Evolutionary conservation across 2,797 vertebrate species (phyloP).

Genomic region (Peromyscus eremicus): DNA sequence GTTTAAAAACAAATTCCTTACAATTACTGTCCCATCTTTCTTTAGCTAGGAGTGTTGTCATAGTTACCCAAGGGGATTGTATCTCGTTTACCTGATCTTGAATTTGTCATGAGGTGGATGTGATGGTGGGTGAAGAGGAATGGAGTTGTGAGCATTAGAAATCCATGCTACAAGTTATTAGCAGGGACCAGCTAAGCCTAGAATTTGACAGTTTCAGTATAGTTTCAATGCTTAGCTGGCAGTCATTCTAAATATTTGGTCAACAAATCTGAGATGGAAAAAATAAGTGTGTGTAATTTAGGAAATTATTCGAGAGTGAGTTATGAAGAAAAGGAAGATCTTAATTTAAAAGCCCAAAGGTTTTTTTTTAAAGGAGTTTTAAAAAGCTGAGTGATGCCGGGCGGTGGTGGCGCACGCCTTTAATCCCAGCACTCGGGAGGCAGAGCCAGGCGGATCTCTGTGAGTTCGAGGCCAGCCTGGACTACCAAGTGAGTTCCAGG

Average conservation of each 20-base stretch:
- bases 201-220: constrained; percentile 6
- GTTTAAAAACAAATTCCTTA: constrained; percentile 56
- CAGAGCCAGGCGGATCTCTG: no score
- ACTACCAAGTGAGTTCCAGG: no score
- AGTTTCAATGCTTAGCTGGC: constrained; percentile 29
- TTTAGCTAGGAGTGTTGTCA: background rate
- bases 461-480: no score
- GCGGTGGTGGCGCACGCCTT: no score
- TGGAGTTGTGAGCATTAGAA: background rate
- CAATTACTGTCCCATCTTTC: constrained; percentile 41
- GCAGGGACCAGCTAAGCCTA: background rate
- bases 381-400: constrained; percentile 2
- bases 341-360: background rate
- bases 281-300: background rate
- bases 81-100: constrained; percentile 2
- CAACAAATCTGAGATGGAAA: background rate
- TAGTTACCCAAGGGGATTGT: background rate
- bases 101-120: background rate
- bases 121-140: background rate
- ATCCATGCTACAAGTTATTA: background rate
- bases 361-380: background rate
- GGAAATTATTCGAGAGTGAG: constrained; percentile 42
- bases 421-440: no score
- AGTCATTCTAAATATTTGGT: constrained; percentile 34
- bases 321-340: constrained; percentile 42